These are phyloP conservation scores for Hyaena hyaena DNA, from an alignment of 2,113 vertebrate species.

Conservation along the genomic window DNA sequence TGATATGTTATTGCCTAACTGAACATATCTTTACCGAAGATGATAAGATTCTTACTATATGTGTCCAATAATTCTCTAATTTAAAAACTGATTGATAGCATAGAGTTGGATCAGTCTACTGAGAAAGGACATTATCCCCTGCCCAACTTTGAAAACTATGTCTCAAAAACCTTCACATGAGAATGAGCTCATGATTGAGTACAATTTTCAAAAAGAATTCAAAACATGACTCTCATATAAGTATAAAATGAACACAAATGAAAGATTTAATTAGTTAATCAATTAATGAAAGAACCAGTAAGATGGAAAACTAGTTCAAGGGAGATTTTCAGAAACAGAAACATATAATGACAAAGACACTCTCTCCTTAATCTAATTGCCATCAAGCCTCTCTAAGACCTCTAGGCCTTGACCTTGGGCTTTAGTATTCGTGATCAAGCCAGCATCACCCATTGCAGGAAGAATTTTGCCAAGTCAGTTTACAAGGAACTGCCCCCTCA, in stretches of 20 bases:
- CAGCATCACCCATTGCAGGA: background rate
- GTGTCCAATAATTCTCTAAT: background rate
- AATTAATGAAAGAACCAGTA: background rate
- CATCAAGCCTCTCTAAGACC: background rate
- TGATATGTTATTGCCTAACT: background rate
- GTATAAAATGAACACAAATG: background rate
- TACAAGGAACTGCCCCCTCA: background rate
- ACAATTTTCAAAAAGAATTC: slow-evolving; percentile 18
- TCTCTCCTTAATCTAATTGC: background rate
- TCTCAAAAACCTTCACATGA: background rate
- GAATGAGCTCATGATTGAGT: background rate
- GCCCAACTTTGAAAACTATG: background rate
- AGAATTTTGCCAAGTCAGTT: background rate
- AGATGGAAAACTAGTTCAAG: background rate
- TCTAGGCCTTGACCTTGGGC: background rate
- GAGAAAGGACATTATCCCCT: background rate
- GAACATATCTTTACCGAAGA: background rate
- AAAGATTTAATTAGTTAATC: background rate
- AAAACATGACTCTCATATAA: background rate
- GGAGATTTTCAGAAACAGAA: background rate
- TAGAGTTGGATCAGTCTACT: background rate
- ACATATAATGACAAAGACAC: background rate
- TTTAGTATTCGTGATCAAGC: background rate
- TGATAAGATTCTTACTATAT: background rate
- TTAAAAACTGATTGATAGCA: background rate